These are phyloP conservation scores for Falcunculus frontatus DNA, from an alignment of 2,113 vertebrate species.

Conservation along the genomic window DNA sequence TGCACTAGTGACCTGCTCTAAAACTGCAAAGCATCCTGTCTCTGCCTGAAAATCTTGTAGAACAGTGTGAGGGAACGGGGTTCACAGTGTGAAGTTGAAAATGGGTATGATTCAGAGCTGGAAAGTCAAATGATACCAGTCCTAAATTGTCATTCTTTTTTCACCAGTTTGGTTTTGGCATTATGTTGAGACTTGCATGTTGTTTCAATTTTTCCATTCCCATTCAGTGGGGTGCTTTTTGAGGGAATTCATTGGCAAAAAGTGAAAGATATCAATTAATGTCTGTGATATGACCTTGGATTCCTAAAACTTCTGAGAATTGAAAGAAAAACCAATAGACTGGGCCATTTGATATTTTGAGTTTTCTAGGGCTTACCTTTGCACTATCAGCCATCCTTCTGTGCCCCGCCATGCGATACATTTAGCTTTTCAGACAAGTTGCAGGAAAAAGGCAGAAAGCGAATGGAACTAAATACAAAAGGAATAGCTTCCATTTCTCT, in stretches of 20 bases:
- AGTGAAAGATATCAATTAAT: not conserved
- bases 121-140: not conserved
- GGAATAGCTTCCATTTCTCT: not conserved
- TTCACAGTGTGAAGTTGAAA: not conserved
- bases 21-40: slow-evolving; percentile 28
- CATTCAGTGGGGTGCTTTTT: not conserved
- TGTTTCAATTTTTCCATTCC: not conserved
- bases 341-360: not conserved
- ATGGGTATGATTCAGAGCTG: not conserved
- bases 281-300: not conserved
- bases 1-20: slow-evolving; percentile 53
- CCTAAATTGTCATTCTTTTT: not conserved
- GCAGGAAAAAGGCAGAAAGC: not conserved
- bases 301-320: not conserved
- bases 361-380: not conserved
- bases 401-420: not conserved
- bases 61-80: not conserved
- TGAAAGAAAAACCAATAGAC: not conserved
- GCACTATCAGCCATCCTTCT: not conserved
- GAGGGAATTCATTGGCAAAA: not conserved
- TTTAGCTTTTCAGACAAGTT: not conserved
- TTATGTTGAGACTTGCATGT: not conserved
- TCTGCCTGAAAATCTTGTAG: slow-evolving; percentile 33
- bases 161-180: not conserved
- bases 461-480: not conserved